Percentiles rank a stretch among this genome's conserved stretches.
phyloP scores from a whole-genome alignment of 2,888 invertebrate genomes.

The Merodon equestris region DNA sequence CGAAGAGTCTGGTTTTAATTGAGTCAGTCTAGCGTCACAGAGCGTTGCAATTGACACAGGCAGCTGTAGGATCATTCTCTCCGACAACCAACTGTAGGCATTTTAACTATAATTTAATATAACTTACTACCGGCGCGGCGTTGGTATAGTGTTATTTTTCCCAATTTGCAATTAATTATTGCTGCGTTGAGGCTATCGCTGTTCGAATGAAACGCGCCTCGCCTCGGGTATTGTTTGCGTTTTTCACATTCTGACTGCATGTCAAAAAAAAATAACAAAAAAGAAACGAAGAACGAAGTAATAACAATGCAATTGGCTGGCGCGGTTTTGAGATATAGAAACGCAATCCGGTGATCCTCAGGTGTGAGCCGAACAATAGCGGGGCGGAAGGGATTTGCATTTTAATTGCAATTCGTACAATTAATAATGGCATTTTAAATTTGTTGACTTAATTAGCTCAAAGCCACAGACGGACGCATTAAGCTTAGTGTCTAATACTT shows the following conservation, averaged over 20 bases:
- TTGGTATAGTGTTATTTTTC: slow-evolving; percentile 18
- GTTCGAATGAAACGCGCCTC: slow-evolving; percentile 5
- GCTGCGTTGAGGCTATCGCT: slow-evolving; percentile 38
- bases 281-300: neutral
- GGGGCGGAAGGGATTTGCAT: slow-evolving; percentile 53
- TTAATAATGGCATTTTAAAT: neutral
- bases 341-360: slow-evolving; percentile 45
- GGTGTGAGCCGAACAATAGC: slow-evolving; percentile 47
- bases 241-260: slow-evolving; percentile 56
- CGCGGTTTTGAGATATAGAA: neutral
- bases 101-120: slow-evolving; percentile 18
- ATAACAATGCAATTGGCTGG: slow-evolving; percentile 31
- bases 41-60: slow-evolving; percentile 45
- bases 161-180: slow-evolving; percentile 52
- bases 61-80: slow-evolving; percentile 44
- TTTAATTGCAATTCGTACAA: slow-evolving; percentile 18
- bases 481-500: too few relatives aligned
- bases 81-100: slow-evolving; percentile 29
- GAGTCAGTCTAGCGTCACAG: slow-evolving; percentile 59
- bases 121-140: slow-evolving; percentile 5
- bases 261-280: slow-evolving; percentile 20
- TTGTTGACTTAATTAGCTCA: neutral
- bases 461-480: neutral
- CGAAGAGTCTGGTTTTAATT: slow-evolving; percentile 45
- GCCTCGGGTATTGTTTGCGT: slow-evolving; percentile 42